phyloP scores from a whole-genome alignment of 2,888 invertebrate species.

The Lamproptera curius region DNA sequence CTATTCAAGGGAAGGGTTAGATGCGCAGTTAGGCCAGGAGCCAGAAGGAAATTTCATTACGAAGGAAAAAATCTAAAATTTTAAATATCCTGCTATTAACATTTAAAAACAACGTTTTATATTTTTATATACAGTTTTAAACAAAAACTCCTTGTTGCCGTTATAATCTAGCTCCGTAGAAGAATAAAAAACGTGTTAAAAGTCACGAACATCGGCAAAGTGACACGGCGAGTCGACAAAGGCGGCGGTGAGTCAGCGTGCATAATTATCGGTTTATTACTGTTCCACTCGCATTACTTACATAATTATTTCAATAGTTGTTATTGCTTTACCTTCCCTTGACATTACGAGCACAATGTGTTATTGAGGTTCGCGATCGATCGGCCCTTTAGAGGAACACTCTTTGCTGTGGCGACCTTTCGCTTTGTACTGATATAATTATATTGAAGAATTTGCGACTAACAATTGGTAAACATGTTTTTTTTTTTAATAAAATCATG shows the following conservation, averaged over 20 bases:
- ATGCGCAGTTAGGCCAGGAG: slow-evolving; percentile 16
- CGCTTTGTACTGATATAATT: not conserved
- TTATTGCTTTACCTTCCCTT: slow-evolving; percentile 7
- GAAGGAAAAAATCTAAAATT: not conserved
- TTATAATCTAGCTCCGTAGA: not conserved
- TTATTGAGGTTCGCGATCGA: not conserved
- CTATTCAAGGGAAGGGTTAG: slow-evolving; percentile 43
- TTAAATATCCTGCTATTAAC: not conserved
- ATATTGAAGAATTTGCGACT: too few relatives aligned
- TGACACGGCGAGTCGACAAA: not conserved
- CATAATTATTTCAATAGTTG: slow-evolving; percentile 2
- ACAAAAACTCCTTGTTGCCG: not conserved
- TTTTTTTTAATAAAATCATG: too few relatives aligned
- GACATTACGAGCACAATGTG: slow-evolving; percentile 8
- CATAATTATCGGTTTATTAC: not conserved
- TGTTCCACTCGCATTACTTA: not conserved
- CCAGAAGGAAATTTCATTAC: not conserved
- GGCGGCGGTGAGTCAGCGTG: not conserved
- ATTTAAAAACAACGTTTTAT: not conserved
- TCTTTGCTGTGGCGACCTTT: not conserved
- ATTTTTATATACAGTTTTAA: not conserved
- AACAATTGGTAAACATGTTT: too few relatives aligned
- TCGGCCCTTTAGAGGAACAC: slow-evolving; percentile 9
- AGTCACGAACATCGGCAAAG: too few relatives aligned
- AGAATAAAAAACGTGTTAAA: slow-evolving; percentile 1